These are phyloP conservation scores for Druon quercuslanigerum DNA, from an alignment of 1,140 invertebrate species.

Conservation along the genomic window DNA sequence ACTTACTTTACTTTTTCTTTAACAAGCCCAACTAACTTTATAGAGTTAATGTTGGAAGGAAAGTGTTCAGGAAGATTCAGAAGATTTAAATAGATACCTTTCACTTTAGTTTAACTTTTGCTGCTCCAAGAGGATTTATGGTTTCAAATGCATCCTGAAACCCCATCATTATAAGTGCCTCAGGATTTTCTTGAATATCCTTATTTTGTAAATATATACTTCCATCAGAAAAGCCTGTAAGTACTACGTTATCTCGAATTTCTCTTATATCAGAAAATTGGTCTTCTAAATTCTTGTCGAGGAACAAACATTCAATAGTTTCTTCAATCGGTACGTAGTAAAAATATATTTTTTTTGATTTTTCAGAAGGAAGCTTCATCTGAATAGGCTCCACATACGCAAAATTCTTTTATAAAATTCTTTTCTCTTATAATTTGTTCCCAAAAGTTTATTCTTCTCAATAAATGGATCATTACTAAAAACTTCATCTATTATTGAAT, in stretches of 20 bases:
- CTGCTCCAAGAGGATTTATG: conserved; percentile 61
- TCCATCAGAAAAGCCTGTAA: conserved; percentile 57
- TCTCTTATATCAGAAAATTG: conserved; percentile 35
- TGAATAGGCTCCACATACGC: too few relatives aligned
- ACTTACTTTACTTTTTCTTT: conserved; percentile 53
- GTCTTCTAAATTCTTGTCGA: conserved; percentile 42
- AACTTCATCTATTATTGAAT: too few relatives aligned
- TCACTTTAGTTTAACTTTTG: conserved; percentile 60
- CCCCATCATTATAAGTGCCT: conserved; percentile 55
- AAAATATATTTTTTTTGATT: too few relatives aligned
- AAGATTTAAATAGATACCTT: conserved; percentile 61
- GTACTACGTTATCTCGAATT: conserved; percentile 34
- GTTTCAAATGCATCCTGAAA: conserved; percentile 65
- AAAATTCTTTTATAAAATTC: too few relatives aligned
- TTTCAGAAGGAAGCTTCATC: too few relatives aligned
- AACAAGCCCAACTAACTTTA: conserved; percentile 56
- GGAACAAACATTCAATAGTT: too few relatives aligned
- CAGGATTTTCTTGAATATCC: conserved; percentile 54
- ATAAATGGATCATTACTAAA: too few relatives aligned
- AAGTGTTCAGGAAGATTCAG: conserved; percentile 46
- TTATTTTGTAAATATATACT: conserved; percentile 51
- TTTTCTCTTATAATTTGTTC: too few relatives aligned
- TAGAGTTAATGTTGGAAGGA: conserved; percentile 53
- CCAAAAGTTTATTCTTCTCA: too few relatives aligned
- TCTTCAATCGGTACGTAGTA: too few relatives aligned